Conservation (phyloP, 1,140 invertebrate genomes). For the Pseudoatta argentina region DNA sequence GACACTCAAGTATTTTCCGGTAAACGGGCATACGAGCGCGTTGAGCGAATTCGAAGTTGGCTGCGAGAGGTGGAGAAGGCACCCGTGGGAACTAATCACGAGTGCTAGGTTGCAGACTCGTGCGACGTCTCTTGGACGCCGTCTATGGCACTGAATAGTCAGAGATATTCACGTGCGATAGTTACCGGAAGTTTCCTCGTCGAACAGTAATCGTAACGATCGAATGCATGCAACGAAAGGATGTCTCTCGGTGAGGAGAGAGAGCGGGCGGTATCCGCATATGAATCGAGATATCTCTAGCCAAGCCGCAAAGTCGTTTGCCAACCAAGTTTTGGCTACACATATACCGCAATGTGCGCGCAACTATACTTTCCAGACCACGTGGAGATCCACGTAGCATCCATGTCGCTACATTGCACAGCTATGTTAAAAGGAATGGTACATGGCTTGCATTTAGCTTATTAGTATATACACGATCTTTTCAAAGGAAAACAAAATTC, state of each 20-base stretch:
- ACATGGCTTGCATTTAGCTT: conserved; percentile 67
- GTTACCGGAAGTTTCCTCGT: conserved; percentile 68
- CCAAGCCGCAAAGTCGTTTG: conserved; percentile 73
- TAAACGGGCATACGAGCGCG: conserved; percentile 39
- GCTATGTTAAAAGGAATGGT: not conserved
- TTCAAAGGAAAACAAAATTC: not conserved
- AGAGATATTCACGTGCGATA: conserved; percentile 57
- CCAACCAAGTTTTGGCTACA: conserved; percentile 69
- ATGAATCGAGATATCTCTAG: conserved; percentile 60
- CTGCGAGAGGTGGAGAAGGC: not conserved
- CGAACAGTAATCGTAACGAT: conserved; percentile 69
- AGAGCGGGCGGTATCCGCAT: not conserved
- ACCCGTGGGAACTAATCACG: conserved; percentile 54
- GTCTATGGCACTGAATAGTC: conserved; percentile 41
- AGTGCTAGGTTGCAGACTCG: conserved; percentile 44
- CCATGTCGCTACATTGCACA: conserved; percentile 43
- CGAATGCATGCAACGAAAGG: conserved; percentile 49
- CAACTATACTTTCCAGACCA: conserved; percentile 35
- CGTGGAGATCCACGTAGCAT: conserved; percentile 46
- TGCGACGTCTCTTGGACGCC: conserved; percentile 25
- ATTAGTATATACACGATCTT: conserved; percentile 51
- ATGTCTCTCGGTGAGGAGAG: not conserved
- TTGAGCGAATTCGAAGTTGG: conserved; percentile 54
- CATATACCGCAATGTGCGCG: conserved; percentile 54
- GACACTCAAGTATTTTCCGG: conserved; percentile 41